Percentiles rank a stretch among this genome's conserved stretches.
Evolutionary conservation across 2,797 vertebrate species (phyloP).

Genomic region (Pipistrellus nathusii): DNA sequence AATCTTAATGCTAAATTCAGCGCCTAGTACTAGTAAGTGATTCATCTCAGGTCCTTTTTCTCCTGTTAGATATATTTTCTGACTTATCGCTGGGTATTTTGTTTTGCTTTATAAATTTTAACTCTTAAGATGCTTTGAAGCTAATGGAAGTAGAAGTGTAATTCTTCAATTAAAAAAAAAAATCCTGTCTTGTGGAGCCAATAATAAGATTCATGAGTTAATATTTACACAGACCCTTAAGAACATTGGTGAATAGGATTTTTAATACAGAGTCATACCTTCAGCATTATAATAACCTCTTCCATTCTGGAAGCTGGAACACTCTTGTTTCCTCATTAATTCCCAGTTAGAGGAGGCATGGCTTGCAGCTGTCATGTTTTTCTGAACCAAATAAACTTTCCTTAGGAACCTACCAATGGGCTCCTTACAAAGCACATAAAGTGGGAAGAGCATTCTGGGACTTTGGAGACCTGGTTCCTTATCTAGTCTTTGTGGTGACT

Average conservation of each 20-base stretch:
- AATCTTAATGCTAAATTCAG: background rate
- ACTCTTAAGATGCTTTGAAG: conserved; percentile 17
- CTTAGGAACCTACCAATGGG: background rate
- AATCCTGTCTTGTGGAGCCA: background rate
- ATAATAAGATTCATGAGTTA: background rate
- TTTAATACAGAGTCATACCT: background rate
- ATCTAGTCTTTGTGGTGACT: background rate
- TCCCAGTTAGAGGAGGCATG: background rate
- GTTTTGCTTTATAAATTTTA: conserved; percentile 14
- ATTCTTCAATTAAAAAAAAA: background rate
- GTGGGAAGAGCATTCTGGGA: fast-evolving
- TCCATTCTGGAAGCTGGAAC: background rate
- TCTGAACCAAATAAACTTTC: background rate
- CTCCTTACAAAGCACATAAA: background rate
- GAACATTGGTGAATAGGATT: background rate
- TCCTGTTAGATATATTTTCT: background rate
- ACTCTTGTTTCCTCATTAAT: background rate
- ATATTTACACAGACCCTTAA: background rate
- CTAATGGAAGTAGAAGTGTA: background rate
- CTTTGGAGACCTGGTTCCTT: background rate
- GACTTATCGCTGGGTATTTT: background rate
- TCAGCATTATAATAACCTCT: background rate
- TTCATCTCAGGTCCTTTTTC: background rate
- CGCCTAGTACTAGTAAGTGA: background rate
- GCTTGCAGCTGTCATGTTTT: background rate